Evolutionary conservation across 2,113 vertebrate species (phyloP), one percentile per base, ranked within the genome.

Genomic region (Sceloporus tristichus): DNA sequence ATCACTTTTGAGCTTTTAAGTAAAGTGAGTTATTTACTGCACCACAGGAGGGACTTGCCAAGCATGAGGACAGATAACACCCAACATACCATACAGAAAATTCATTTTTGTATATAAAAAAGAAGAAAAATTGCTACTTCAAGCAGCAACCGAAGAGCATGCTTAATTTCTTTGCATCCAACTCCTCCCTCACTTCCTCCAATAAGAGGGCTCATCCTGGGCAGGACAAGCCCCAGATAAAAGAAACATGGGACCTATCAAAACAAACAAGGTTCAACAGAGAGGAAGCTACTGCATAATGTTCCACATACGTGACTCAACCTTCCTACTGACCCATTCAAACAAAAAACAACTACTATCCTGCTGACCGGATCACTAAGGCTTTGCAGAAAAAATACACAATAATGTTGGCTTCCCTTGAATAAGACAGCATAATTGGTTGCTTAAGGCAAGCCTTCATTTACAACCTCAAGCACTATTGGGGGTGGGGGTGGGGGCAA

Each of bases 241-340:
- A 66, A 62, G 38, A 48, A 86, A 48, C 48, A 48, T 10, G 59
- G 42, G 42, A 11, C 56, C 38, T n/a, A 4, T 42, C n/a, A 65
- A 16, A 79, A 86, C 65, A 86, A 68, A 68, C 27, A n/a, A 68
- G 77, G 2, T 53, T 75, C 54, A 59, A 71, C 79, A 53, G 53
- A 76, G 71, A 48, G 4, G 70, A 82, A 87, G 71, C 23, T 19
- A 34, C 34, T 76, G 71, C 56, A 34, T 66, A 87, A 87, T 25
- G 40, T 29, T 82, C 68, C 25, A 25, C 27, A 65, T 65, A 42
- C 11, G 11, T 65, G 79, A 62, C 71, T 82, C 79, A 87, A 34
- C 56, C 1, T 87, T 82, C 79, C 86, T 53, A 56, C 71, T 42
- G 75, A 40, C 79, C 71, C 59, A 66, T 82, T 76, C 79, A 75